Evolutionary conservation across 1,140 invertebrate genomes (phyloP).

Genomic region (Aporrectodea caliginosa): DNA sequence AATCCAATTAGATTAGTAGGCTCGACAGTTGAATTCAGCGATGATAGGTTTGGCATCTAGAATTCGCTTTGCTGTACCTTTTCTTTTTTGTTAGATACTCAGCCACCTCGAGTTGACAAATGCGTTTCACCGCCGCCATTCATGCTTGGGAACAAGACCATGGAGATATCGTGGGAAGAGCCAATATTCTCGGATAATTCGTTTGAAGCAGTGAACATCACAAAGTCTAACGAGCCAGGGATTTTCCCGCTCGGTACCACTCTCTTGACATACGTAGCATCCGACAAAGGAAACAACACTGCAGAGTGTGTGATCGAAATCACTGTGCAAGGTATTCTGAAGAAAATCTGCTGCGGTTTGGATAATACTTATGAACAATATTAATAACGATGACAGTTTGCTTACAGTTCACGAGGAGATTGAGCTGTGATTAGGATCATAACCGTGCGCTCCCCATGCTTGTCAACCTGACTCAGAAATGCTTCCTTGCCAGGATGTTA

Average conservation of each 20-base stretch:
- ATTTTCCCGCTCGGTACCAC: constrained; percentile 62
- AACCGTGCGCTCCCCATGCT: too few relatives aligned
- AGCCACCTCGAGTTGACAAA: constrained; percentile 64
- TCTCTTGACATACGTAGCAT: constrained; percentile 61
- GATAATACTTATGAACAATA: too few relatives aligned
- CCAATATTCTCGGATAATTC: constrained; percentile 70
- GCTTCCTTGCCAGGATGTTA: too few relatives aligned
- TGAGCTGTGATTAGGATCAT: too few relatives aligned
- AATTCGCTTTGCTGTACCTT: constrained; percentile 12
- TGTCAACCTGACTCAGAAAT: too few relatives aligned
- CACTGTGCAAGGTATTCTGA: constrained; percentile 67
- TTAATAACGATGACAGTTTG: too few relatives aligned
- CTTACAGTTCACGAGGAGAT: too few relatives aligned
- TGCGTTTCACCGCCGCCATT: constrained; percentile 63
- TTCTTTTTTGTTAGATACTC: constrained; percentile 57
- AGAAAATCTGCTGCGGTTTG: too few relatives aligned
- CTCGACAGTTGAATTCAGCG: background rate
- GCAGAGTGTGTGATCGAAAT: constrained; percentile 63
- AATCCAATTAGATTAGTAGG: background rate
- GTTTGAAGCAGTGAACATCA: constrained; percentile 49
- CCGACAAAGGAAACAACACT: constrained; percentile 62
- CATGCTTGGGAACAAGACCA: constrained; percentile 57
- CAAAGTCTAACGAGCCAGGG: constrained; percentile 58
- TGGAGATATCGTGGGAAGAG: constrained; percentile 61
- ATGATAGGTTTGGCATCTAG: background rate